Evolutionary conservation across 2,113 vertebrate species (phyloP).

Genomic region (Eudorcas thomsonii): DNA sequence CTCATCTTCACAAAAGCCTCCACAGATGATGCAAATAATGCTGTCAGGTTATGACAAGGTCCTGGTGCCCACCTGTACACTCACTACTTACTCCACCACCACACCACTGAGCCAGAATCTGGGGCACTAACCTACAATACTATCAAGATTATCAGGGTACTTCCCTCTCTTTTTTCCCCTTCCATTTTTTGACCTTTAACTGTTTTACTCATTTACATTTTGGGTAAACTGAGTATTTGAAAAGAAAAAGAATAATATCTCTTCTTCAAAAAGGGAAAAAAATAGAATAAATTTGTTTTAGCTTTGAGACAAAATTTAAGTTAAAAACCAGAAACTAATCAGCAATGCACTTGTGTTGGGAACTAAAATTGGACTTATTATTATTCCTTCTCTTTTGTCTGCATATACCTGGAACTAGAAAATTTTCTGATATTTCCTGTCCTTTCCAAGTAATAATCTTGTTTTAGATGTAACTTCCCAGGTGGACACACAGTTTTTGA

Average conservation of each 20-base stretch:
- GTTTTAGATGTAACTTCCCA: background rate
- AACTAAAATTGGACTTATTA: background rate
- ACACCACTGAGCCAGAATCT: too few species aligned
- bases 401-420: background rate
- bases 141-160: background rate
- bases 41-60: background rate
- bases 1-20: background rate
- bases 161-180: background rate
- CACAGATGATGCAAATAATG: background rate
- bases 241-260: background rate
- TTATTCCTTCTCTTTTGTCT: background rate
- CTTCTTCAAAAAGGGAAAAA: background rate
- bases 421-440: background rate
- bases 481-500: background rate
- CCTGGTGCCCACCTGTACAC: fast-evolving
- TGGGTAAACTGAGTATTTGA: background rate
- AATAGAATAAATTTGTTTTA: background rate
- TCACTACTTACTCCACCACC: background rate
- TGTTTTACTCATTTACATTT: background rate
- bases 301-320: background rate
- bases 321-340: background rate
- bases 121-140: background rate
- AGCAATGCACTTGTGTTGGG: background rate
- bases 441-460: background rate
- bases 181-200: background rate